phyloP scores from a whole-genome alignment of 2,113 vertebrate species.

The Xerus inauris region DNA sequence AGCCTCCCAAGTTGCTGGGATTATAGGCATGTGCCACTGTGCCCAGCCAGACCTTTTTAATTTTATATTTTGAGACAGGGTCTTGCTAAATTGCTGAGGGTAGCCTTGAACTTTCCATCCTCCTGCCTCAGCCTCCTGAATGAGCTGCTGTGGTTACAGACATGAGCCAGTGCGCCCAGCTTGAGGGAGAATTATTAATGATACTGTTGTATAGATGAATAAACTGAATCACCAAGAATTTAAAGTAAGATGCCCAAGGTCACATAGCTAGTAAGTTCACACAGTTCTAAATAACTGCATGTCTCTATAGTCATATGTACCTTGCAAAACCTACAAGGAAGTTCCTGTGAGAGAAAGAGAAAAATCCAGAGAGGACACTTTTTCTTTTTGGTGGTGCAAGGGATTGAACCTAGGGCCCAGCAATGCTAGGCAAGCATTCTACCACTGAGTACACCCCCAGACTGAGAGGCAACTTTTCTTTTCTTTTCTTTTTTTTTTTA shows the following conservation, averaged over 20 bases:
- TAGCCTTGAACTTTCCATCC: too few species aligned
- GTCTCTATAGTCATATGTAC: neutral
- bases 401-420: neutral
- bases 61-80: too few species aligned
- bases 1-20: too few species aligned
- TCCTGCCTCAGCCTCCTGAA: too few species aligned
- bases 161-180: too few species aligned
- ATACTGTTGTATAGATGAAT: neutral
- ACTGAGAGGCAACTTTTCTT: neutral
- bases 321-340: neutral
- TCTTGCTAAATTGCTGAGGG: too few species aligned
- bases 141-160: too few species aligned
- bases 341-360: neutral
- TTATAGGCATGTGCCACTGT: too few species aligned
- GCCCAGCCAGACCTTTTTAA: too few species aligned
- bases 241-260: neutral
- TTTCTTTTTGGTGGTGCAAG: neutral
- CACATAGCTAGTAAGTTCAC: neutral
- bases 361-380: neutral
- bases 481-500: too few species aligned
- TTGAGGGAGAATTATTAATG: slow-evolving; percentile 11
- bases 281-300: neutral
- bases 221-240: neutral
- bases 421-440: neutral
- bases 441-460: neutral